Percentiles rank a stretch among this genome's conserved stretches.
Conservation (phyloP, 1,140 invertebrate species). For the Aphelenchoides besseyi region DNA sequence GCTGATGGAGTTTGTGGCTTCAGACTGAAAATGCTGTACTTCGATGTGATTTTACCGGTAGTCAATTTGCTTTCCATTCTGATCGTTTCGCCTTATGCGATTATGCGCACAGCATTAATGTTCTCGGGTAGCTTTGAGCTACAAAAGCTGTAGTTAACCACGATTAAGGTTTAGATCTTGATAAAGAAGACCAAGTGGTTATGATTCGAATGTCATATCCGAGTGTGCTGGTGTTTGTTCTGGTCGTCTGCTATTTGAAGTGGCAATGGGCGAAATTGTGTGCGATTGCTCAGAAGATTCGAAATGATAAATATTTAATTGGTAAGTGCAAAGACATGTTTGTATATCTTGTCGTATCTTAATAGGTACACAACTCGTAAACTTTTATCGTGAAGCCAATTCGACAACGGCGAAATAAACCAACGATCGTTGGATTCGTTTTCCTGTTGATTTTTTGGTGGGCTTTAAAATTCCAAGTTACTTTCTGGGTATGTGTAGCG, state of each 20-base stretch:
- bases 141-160: background rate
- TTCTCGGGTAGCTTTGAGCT: slow-evolving; percentile 35
- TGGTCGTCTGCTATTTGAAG: slow-evolving; percentile 72
- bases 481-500: no score
- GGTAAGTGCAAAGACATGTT: slow-evolving; percentile 15
- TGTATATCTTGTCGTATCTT: slow-evolving; percentile 37
- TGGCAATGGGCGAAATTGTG: slow-evolving; percentile 83
- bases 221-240: slow-evolving; percentile 73
- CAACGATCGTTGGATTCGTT: background rate
- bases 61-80: slow-evolving; percentile 67
- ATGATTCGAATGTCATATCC: slow-evolving; percentile 87
- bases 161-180: slow-evolving; percentile 39
- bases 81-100: slow-evolving; percentile 49
- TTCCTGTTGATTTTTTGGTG: slow-evolving; percentile 1
- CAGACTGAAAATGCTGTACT: slow-evolving; percentile 80
- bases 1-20: slow-evolving; percentile 86
- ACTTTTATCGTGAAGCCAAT: slow-evolving; percentile 67
- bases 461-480: no score
- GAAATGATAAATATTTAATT: slow-evolving; percentile 85
- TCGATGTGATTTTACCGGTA: slow-evolving; percentile 80
- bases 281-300: slow-evolving; percentile 93
- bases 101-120: slow-evolving; percentile 34
- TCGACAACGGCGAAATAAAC: background rate
- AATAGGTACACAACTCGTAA: slow-evolving; percentile 85
- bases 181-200: slow-evolving; percentile 72